Percentiles rank a stretch among this genome's conserved stretches.
phyloP scores from a whole-genome alignment of 2,113 vertebrate species.

The Neotoma lepida region DNA sequence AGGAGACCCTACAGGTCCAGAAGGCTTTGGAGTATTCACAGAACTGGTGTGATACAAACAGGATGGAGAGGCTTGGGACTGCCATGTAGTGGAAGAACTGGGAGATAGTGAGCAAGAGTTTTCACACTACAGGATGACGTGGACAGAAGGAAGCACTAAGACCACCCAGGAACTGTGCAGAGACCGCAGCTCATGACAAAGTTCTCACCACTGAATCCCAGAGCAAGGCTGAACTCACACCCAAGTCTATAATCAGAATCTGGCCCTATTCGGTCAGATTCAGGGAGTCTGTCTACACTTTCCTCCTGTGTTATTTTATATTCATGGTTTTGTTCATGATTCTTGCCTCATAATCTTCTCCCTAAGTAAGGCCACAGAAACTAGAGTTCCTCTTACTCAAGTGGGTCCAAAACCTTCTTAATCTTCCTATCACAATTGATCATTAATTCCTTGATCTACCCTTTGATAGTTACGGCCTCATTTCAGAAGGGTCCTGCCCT shows the following conservation, averaged over 20 bases:
- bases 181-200: not conserved
- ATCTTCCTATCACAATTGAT: not conserved
- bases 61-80: not conserved
- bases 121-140: not conserved
- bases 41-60: not conserved
- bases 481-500: not conserved
- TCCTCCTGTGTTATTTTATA: not conserved
- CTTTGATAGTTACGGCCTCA: not conserved
- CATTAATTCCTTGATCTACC: not conserved
- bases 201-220: not conserved
- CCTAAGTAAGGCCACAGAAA: not conserved
- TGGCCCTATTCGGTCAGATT: not conserved
- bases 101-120: not conserved
- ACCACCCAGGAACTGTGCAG: not conserved
- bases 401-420: not conserved
- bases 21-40: not conserved
- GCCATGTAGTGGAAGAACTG: no score
- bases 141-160: not conserved
- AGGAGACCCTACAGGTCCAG: not conserved
- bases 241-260: not conserved
- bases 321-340: not conserved
- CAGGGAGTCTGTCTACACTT: not conserved
- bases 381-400: not conserved
- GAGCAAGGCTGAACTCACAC: not conserved
- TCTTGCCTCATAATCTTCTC: not conserved